Evolutionary conservation across 2,888 invertebrate species (phyloP).

Genomic region (Carabus problematicus): DNA sequence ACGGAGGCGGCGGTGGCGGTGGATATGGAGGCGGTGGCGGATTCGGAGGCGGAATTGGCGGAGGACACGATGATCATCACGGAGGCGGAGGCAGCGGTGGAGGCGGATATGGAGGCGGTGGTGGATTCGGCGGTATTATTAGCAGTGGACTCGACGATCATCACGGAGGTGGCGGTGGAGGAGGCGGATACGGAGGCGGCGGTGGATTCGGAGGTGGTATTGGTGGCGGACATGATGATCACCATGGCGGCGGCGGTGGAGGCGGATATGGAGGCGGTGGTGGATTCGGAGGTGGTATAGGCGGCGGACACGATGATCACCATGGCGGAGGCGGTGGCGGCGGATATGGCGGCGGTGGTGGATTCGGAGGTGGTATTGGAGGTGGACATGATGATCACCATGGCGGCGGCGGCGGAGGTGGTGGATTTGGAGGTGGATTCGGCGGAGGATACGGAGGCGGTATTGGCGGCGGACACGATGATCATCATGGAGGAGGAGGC

Average conservation of each 20-base stretch:
- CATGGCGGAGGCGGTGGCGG: no score
- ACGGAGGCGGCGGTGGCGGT: conserved; percentile 31
- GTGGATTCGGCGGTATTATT: conserved; percentile 1
- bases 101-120: conserved; percentile 34
- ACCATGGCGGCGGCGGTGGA: conserved; percentile 19
- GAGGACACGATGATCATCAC: conserved; percentile 36
- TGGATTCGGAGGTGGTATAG: conserved; percentile 42
- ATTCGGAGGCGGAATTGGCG: conserved; percentile 31
- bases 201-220: no score
- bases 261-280: conserved; percentile 41
- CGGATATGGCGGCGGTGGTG: no score
- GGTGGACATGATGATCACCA: conserved; percentile 32
- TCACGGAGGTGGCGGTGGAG: conserved; percentile 42
- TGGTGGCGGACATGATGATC: conserved; percentile 2
- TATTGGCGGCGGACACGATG: conserved; percentile 29
- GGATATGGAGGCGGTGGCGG: conserved; percentile 42
- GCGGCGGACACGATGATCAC: conserved; percentile 32
- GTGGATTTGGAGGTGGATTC: conserved; percentile 42
- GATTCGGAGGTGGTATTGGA: conserved; percentile 37
- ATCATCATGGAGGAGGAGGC: conserved; percentile 12
- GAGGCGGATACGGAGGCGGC: conserved; percentile 41
- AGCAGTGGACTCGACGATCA: conserved; percentile 32
- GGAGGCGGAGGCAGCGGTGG: conserved; percentile 44
- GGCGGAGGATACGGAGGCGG: conserved; percentile 43
- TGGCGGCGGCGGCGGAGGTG: conserved; percentile 44